Evolutionary conservation across 2,113 vertebrate species (phyloP), one percentile per base, ranked within the genome.

Genomic region (Pelmatolapia mariae): DNA sequence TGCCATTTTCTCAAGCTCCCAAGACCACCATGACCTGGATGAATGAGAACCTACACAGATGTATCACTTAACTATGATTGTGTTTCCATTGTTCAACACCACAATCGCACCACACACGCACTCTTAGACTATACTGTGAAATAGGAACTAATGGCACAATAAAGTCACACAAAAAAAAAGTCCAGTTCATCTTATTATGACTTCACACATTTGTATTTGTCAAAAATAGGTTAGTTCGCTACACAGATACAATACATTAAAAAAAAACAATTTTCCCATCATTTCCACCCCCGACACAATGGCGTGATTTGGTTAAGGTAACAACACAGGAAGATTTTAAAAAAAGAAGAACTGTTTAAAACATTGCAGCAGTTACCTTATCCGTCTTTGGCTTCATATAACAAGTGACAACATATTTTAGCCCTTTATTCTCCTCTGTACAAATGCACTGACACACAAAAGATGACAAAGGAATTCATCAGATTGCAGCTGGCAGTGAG

Each of bases 311-410:
- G 19, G 12, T 36, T 22, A 81, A 50, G 26, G 57, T 50, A 83
- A 50, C 45, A 18, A 18, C 59, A 83, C 71, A 78, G 16, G 26
- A 78, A 31, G 2, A 78, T 47, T 16, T 10, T 0, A 26, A 43
- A 73, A 6, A 6, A 31, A 73, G 0, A 68, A 68, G 5, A 63
- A 18, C 43, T 6, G 11, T 80, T 19, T 57, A 73, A 83, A 80
- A 84, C 68, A 81, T 19, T 80, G 50, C 57, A 84, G 80, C 85
- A 85, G 53, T 52, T 50, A 29, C 56, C 71, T 50, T 38, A 53
- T 68, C n/a, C 1, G 80, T 90, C 84, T 94, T 94, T 95, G 92
- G 86, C 47, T 87, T 91, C 38, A 73, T 89, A 71, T 53, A 71
- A 86, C 61, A 71, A 7, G 33, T 66, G 16, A 85, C 11, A 56